phyloP scores from a whole-genome alignment of 2,797 vertebrate species.

The Xiphophorus birchmanni region DNA sequence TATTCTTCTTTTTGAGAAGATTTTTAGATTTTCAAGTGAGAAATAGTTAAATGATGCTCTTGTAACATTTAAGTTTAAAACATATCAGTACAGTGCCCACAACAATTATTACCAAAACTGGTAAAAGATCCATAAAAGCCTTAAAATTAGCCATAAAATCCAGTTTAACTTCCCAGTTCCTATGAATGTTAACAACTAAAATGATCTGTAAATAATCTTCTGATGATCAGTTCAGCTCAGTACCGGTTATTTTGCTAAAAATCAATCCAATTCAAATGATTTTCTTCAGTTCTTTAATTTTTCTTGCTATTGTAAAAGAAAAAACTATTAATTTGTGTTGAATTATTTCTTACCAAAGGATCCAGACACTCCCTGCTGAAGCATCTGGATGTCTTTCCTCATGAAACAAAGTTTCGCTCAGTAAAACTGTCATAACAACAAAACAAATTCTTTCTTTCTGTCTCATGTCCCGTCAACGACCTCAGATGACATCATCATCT shows the following conservation, averaged over 20 bases:
- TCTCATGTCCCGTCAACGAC: neutral
- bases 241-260: conserved; percentile 7
- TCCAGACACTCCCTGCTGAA: neutral
- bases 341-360: neutral
- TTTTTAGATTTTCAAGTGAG: neutral
- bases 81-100: neutral
- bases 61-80: neutral
- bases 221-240: conserved; percentile 8
- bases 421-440: conserved; percentile 2
- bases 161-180: neutral
- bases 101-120: neutral
- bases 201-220: neutral
- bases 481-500: conserved; percentile 9
- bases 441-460: neutral
- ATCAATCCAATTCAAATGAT: conserved; percentile 4
- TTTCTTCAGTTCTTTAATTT: conserved; percentile 16
- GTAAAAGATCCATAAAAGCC: neutral
- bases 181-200: neutral
- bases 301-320: conserved; percentile 2
- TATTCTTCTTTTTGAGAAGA: neutral
- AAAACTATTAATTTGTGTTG: conserved; percentile 1
- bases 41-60: neutral
- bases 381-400: neutral
- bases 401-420: neutral
- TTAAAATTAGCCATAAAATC: neutral